These are phyloP conservation scores for Corvus cornix DNA, from an alignment of 2,113 vertebrate species.

Conservation along the genomic window DNA sequence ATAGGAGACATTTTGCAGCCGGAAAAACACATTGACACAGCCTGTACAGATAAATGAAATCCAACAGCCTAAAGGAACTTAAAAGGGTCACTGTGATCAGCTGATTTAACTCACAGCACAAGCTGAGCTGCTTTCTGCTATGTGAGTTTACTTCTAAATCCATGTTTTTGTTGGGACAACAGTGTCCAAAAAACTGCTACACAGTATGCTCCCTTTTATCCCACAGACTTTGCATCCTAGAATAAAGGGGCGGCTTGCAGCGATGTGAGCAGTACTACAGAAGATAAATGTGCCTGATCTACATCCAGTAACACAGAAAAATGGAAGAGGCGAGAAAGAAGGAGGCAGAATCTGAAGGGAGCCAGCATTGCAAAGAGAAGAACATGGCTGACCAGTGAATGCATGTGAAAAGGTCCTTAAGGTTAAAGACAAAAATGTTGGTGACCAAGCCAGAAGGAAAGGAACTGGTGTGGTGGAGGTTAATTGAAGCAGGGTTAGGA, in stretches of 20 bases:
- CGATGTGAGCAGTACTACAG: not conserved
- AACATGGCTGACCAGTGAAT: not conserved
- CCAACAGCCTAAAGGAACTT: not conserved
- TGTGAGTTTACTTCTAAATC: not conserved
- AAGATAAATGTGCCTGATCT: not conserved
- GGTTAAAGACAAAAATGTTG: not conserved
- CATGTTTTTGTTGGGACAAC: not conserved
- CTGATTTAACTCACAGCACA: not conserved
- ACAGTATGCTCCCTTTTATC: not conserved
- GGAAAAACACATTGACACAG: not conserved
- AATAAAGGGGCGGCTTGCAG: not conserved
- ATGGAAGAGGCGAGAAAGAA: not conserved
- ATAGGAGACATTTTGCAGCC: not conserved
- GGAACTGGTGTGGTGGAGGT: not conserved
- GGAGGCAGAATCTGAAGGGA: not conserved
- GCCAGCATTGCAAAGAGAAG: not conserved
- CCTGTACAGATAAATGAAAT: not conserved
- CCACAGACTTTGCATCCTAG: not conserved
- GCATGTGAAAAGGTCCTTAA: not conserved
- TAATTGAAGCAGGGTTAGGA: not conserved
- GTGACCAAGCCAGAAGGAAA: not conserved
- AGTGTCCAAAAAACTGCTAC: fast-evolving
- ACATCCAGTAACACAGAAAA: not conserved
- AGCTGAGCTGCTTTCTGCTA: not conserved
- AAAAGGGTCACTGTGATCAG: not conserved